phyloP scores from a whole-genome alignment of 2,888 invertebrate genomes.

The Yponomeuta plumbellus region DNA sequence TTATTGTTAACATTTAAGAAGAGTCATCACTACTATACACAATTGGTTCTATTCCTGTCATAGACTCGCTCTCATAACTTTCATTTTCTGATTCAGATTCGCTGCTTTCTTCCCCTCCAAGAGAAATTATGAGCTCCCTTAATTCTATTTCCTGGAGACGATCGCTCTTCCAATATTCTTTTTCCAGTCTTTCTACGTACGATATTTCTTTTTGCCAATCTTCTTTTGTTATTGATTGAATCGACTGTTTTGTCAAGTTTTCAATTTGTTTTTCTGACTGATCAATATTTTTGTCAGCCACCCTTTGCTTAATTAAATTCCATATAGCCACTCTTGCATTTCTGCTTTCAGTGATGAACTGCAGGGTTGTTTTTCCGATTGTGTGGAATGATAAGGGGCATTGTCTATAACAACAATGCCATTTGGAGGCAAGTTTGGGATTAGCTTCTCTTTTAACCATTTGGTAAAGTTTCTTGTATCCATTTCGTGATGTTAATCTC shows the following conservation, averaged over 20 bases:
- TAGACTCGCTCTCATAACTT: no score
- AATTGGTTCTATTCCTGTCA: no score
- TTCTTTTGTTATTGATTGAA: constrained; percentile 17
- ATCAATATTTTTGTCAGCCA: constrained; percentile 17
- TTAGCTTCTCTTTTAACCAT: background rate
- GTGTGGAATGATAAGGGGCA: background rate
- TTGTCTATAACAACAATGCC: constrained; percentile 6
- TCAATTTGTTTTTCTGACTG: constrained; percentile 16
- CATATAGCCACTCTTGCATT: constrained; percentile 24
- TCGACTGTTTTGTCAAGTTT: constrained; percentile 14
- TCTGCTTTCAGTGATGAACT: constrained; percentile 3
- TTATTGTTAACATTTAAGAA: no score
- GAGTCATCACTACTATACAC: no score
- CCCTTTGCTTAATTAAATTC: constrained; percentile 19
- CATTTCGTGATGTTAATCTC: no score
- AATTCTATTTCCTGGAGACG: no score
- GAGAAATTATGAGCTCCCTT: no score
- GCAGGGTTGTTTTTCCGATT: constrained; percentile 18
- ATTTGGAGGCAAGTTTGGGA: background rate
- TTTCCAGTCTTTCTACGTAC: constrained; percentile 12
- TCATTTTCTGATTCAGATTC: no score
- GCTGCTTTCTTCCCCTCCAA: no score
- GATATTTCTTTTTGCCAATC: constrained; percentile 17
- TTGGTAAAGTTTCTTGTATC: background rate
- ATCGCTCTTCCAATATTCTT: constrained; percentile 8